These are phyloP conservation scores for Euura saliciscinereae DNA, from an alignment of 1,140 invertebrate genomes.

Conservation along the genomic window DNA sequence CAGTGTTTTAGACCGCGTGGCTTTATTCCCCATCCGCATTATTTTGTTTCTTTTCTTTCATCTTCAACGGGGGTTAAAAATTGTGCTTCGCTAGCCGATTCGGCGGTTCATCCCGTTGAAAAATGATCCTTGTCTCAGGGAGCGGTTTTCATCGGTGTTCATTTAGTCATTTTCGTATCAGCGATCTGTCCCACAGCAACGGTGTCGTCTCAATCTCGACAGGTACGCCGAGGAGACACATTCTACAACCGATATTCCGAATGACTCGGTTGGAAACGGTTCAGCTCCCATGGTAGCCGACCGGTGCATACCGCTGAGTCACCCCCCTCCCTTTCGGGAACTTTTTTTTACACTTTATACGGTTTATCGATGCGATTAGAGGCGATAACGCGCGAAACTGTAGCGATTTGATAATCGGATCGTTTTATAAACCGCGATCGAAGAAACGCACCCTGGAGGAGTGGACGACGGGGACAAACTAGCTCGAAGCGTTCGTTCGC, in stretches of 20 bases:
- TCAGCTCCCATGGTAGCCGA: not conserved
- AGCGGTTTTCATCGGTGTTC: conserved; percentile 24
- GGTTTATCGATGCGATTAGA: too few relatives aligned
- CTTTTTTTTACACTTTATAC: too few relatives aligned
- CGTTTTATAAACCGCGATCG: conserved; percentile 27
- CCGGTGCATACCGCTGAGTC: not conserved
- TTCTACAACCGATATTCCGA: conserved; percentile 16
- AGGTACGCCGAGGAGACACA: conserved; percentile 18
- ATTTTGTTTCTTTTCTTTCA: not conserved
- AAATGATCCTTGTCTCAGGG: conserved; percentile 8
- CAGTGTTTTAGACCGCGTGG: conserved; percentile 42
- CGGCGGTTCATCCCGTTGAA: not conserved
- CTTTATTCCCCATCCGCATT: conserved; percentile 23
- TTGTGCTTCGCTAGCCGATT: too few relatives aligned
- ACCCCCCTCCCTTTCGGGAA: not conserved
- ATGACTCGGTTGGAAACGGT: not conserved
- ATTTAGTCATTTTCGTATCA: conserved; percentile 35
- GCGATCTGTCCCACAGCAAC: conserved; percentile 28
- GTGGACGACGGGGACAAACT: conserved; percentile 53
- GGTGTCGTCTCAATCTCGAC: conserved; percentile 35
- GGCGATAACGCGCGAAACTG: too few relatives aligned
- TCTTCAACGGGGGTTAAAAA: not conserved
- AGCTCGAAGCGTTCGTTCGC: conserved; percentile 42
- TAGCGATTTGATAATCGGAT: too few relatives aligned
- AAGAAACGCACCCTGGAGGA: conserved; percentile 54